A percentile compares a stretch with the other conserved stretches of the same genome.
Conservation (phyloP, 2,797 vertebrate species). For the Channa striata region DNA sequence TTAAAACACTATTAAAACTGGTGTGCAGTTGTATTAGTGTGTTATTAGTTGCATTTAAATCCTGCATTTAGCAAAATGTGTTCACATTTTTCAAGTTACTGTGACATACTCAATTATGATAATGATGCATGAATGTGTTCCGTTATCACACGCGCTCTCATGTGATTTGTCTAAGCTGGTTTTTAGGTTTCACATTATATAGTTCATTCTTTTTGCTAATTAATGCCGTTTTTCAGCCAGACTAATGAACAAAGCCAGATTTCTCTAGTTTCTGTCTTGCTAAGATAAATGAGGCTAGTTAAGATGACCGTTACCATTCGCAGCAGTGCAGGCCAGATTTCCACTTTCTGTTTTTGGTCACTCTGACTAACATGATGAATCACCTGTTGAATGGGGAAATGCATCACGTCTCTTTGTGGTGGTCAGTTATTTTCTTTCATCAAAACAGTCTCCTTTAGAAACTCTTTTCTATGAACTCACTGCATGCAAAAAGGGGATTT, state of each 20-base stretch:
- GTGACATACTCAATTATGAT: background rate
- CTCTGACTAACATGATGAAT: conserved; percentile 56
- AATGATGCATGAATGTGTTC: background rate
- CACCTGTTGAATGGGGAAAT: conserved; percentile 39
- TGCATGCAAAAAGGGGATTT: conserved; percentile 18
- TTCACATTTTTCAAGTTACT: background rate
- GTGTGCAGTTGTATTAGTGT: background rate
- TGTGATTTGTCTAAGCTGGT: background rate
- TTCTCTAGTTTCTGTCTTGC: no score
- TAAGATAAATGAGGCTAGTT: no score
- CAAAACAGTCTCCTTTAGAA: conserved; percentile 40
- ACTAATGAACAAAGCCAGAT: no score
- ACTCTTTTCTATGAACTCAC: conserved; percentile 30
- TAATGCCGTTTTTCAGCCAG: conserved; percentile 1
- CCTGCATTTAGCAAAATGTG: background rate
- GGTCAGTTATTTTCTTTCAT: conserved; percentile 48
- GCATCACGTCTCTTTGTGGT: conserved; percentile 46
- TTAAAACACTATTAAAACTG: conserved; percentile 6
- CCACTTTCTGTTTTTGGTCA: conserved; percentile 47
- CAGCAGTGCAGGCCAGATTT: conserved; percentile 21
- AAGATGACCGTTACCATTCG: conserved; percentile 24
- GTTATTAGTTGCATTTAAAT: background rate
- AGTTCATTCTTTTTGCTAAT: background rate
- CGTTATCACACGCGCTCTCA: background rate
- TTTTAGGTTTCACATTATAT: background rate